Base-by-base conservation (phyloP, 2,113 vertebrate species). In the Ranitomeya variabilis region DNA sequence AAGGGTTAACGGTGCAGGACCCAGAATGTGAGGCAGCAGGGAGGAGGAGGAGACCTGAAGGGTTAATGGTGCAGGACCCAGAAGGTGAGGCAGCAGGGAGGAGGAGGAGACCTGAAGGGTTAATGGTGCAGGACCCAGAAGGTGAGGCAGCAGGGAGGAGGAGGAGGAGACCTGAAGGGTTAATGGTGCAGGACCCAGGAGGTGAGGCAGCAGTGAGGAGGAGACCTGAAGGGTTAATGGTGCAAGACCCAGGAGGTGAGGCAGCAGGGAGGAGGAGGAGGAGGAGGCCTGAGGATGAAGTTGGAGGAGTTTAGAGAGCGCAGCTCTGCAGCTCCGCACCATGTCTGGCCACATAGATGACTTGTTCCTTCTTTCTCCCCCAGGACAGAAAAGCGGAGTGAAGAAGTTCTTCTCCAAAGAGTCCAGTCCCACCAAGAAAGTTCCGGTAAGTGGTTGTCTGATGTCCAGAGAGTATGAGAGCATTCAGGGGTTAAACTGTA, bases 391-490 rank as follows among this genome's bases (percentile, higher is more conserved):
- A 69, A 21, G 26, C 7, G 80, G 80, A 31, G 1, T 88, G 13
- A 23, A 14, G 4, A 83, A 18, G 11, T 64, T 73, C 14, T 88
- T 88, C 59, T 14, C n/a, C 14, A 31, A 10, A n/a, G 67, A 55
- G 6, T 83, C 87, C 0, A 16, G 10, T 6, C 87, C 87, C 1
- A 88, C 12, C 80, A 88, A 77, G 87, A 88, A 37, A 77, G 87
- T 88, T 19, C 87, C 87, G 87, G 87, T 88, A 83, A 88, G 87
- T 88, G n/a, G 6, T 7, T 10, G 2, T 66, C 6, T 19, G 13
- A 74, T 23, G 0, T 12, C 26, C 26, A 12, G 10, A 23, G 11
- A 6, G 4, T 13, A 66, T 8, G n/a, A 6, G 23, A 6, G 71
- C 14, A n/a, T 31, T 37, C 15, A 31, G 37, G 12, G 14, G 12